Evolutionary conservation across 2,888 invertebrate genomes (phyloP), one percentile per base, ranked within the genome.

Genomic region (Pheosia tremula): DNA sequence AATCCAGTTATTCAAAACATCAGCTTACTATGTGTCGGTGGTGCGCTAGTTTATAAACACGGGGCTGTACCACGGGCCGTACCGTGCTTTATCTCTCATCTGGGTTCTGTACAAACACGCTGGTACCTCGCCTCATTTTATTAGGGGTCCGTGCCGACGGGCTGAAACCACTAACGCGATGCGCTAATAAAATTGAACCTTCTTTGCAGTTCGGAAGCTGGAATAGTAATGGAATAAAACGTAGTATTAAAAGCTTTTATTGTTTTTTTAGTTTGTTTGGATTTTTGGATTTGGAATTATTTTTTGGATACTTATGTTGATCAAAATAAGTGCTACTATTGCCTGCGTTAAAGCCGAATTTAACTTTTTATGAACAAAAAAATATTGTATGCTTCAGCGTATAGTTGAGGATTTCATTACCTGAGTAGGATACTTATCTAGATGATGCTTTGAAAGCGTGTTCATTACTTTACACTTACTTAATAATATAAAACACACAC

Each of bases 21-120:
- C 71, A 71, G 72, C 67, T 76, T 74, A 75, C 78, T 74, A 72
- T 74, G 71, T 73, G 72, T 64, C 72, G 75, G 80, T 81, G 81
- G 80, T 83, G 81, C 78, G 81, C 75, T 87, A 88, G 88, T 89
- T 89, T 86, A 88, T 85, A 88, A 86, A 85, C 85, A 75, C 80
- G 73, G 71, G 76, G 66, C 73, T 66, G 74, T 79, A 67, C 78
- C 72, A 6, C 39, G 78, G 74, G 72, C 79, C 75, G 58, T 60
- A 62, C 79, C 92, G 93, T 93, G 93, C 92, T 84, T 81, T 93
- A 93, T 93, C 93, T 89, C 85, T 89, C 90, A 92, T 93, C 93
- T 87, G 84, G 75, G 73, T 79, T 84, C 85, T 86, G 80, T 68
- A 85, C 86, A 92, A 92, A 93, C 92, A 92, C 84, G 82, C 82